A percentile compares a stretch with the other conserved stretches of the same genome.
Conservation (phyloP, 2,888 invertebrate species). For the Piscicola geometra region DNA sequence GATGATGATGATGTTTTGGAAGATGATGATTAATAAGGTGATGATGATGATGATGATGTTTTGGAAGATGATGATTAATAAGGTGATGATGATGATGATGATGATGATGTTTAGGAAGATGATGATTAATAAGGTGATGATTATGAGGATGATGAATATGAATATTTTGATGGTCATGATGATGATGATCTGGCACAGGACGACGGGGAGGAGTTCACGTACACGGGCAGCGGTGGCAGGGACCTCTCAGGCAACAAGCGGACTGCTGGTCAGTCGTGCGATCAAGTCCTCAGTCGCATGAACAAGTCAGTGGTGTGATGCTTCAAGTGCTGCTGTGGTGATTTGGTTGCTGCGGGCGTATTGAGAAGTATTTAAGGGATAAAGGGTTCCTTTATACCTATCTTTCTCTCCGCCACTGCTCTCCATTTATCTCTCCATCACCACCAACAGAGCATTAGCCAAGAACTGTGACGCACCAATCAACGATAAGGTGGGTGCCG, state of each 20-base stretch:
- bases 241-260: conserved; percentile 78
- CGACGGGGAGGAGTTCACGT: conserved; percentile 72
- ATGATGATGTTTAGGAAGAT: too few relatives aligned
- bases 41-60: too few relatives aligned
- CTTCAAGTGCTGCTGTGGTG: background rate
- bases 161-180: background rate
- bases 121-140: too few relatives aligned
- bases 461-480: conserved; percentile 69
- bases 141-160: too few relatives aligned
- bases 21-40: too few relatives aligned
- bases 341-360: background rate
- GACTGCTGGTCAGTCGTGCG: conserved; percentile 72
- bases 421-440: too few relatives aligned
- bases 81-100: too few relatives aligned
- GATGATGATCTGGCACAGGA: too few relatives aligned
- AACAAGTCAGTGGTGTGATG: conserved; percentile 62
- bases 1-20: too few relatives aligned
- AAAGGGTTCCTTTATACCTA: too few relatives aligned
- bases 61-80: too few relatives aligned
- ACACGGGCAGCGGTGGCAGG: conserved; percentile 78
- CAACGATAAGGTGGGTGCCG: conserved; percentile 67
- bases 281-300: conserved; percentile 71
- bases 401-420: too few relatives aligned
- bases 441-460: conserved; percentile 66
- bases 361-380: background rate